Evolutionary conservation across 92 coral and sea anemone genomes (phyloP).

Genomic region (Porites divaricata): DNA sequence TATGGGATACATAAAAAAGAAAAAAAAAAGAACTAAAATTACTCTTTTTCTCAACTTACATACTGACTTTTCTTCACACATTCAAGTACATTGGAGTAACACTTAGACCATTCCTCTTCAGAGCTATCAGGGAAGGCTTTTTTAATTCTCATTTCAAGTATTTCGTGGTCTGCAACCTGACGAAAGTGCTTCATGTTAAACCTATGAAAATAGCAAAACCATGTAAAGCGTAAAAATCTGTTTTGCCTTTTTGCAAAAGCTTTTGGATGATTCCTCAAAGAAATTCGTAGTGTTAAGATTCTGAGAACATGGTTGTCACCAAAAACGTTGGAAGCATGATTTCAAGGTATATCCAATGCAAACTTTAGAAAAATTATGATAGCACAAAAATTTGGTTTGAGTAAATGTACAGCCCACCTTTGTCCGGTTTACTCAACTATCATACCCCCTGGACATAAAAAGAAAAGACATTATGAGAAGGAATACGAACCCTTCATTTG

Average conservation of each 20-base stretch:
- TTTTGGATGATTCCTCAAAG: too few species aligned
- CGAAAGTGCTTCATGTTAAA: constrained; percentile 66
- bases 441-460: neutral
- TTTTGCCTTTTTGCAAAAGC: neutral
- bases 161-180: constrained; percentile 77
- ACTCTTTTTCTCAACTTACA: constrained; percentile 40
- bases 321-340: too few species aligned
- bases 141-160: constrained; percentile 62
- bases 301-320: too few species aligned
- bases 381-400: neutral
- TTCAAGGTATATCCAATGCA: too few species aligned
- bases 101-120: constrained; percentile 40
- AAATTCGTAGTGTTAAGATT: too few species aligned
- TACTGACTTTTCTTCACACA: constrained; percentile 77
- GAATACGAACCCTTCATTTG: constrained; percentile 66
- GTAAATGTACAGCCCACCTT: neutral
- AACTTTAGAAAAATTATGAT: too few species aligned
- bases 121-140: constrained; percentile 73
- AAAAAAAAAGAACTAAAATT: neutral
- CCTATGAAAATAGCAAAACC: neutral
- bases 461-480: neutral
- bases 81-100: constrained; percentile 70
- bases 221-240: neutral
- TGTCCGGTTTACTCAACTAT: neutral
- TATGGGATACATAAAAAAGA: too few species aligned